A percentile compares a stretch with the other conserved stretches of the same genome.
Conservation (phyloP, 2,888 invertebrate species). For the Tetheella fluctuosa region DNA sequence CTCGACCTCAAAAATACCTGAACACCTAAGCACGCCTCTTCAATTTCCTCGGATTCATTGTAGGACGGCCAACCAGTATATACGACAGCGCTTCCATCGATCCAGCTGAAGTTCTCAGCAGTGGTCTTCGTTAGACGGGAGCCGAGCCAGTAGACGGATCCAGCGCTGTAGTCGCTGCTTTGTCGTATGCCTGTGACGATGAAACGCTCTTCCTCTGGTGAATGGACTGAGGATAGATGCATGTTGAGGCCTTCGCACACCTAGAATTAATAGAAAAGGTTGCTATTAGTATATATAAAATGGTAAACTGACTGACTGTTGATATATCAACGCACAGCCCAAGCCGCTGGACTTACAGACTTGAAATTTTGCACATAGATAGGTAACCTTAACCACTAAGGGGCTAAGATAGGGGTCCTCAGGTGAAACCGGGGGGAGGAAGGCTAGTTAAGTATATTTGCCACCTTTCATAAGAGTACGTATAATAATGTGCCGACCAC, state of each 20-base stretch:
- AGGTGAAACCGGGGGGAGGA: too few species aligned
- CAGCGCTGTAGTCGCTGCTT: constrained; percentile 88
- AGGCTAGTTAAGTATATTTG: too few species aligned
- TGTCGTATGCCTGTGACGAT: constrained; percentile 87
- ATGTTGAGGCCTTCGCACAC: constrained; percentile 90
- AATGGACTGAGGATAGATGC: constrained; percentile 87
- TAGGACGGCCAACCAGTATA: constrained; percentile 88
- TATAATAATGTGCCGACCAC: too few species aligned
- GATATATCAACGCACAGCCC: too few species aligned
- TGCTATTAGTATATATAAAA: not conserved
- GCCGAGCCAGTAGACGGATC: constrained; percentile 90
- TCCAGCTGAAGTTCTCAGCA: constrained; percentile 80
- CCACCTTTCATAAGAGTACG: too few species aligned
- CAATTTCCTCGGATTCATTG: constrained; percentile 71
- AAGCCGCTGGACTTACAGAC: too few species aligned
- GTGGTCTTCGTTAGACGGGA: constrained; percentile 64
- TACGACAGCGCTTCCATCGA: constrained; percentile 84
- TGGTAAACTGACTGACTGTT: too few species aligned
- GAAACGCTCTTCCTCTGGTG: constrained; percentile 88
- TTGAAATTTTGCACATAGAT: too few species aligned
- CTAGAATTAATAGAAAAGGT: constrained; percentile 35
- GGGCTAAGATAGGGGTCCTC: too few species aligned
- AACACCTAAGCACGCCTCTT: constrained; percentile 69
- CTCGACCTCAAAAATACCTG: constrained; percentile 52
- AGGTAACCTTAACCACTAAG: too few species aligned